These are phyloP conservation scores for Hydractinia symbiolongicarpus DNA, from an alignment of 30 jellyfish, hydroid and myxozoan species.

Conservation along the genomic window DNA sequence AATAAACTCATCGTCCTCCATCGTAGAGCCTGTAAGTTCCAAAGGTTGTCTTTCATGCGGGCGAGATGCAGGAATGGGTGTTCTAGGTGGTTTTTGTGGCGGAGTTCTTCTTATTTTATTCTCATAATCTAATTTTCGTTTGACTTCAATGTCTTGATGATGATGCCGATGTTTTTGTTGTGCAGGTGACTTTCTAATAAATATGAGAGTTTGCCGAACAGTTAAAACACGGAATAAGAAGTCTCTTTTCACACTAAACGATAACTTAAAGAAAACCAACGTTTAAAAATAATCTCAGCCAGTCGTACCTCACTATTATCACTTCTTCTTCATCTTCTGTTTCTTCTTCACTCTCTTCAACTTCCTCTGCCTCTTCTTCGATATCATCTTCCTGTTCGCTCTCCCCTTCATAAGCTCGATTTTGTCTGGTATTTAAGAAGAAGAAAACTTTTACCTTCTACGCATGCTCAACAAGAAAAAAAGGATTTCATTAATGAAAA, in stretches of 20 bases:
- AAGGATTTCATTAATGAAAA: neutral
- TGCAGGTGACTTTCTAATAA: neutral
- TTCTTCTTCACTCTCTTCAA: conserved; percentile 43
- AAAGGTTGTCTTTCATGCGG: conserved; percentile 9
- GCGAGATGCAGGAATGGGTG: neutral
- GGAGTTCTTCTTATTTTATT: neutral
- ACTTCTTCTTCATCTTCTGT: conserved; percentile 19
- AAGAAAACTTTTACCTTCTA: neutral
- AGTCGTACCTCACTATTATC: neutral
- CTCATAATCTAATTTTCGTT: conserved; percentile 3
- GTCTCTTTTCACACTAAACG: neutral
- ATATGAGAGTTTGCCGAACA: neutral
- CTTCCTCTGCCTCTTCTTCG: conserved; percentile 38
- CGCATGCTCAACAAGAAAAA: too few species aligned
- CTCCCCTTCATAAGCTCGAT: conserved; percentile 15
- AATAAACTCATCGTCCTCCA: neutral
- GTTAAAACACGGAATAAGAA: neutral
- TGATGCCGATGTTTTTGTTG: neutral
- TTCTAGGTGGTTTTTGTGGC: conserved; percentile 10
- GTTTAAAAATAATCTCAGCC: neutral
- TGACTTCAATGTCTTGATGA: neutral
- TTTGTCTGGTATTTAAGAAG: conserved; percentile 10
- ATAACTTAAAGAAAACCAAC: neutral
- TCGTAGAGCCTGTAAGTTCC: neutral
- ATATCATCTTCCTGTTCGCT: conserved; percentile 16